Evolutionary conservation across 1,140 invertebrate genomes (phyloP).

Genomic region (Ostrea denselamellosa): DNA sequence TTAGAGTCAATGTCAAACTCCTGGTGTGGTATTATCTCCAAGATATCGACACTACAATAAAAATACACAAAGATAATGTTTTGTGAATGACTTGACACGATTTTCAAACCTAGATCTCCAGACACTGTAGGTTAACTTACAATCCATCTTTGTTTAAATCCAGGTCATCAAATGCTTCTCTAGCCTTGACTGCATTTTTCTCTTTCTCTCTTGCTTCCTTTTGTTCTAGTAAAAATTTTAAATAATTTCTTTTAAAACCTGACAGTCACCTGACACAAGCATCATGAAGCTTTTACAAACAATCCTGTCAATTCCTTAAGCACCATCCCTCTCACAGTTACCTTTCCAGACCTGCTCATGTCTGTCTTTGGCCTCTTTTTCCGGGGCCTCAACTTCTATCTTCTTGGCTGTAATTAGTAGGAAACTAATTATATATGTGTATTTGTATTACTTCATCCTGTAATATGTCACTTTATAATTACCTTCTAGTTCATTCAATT

Average conservation of each 20-base stretch:
- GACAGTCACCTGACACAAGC: no score
- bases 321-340: no score
- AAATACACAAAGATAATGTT: slow-evolving; percentile 25
- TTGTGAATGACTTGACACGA: neutral
- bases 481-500: no score
- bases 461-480: no score
- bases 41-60: slow-evolving; percentile 83
- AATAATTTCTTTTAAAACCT: no score
- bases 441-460: no score
- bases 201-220: slow-evolving; percentile 66
- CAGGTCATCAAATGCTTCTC: slow-evolving; percentile 79
- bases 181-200: slow-evolving; percentile 85
- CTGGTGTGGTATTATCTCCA: slow-evolving; percentile 88
- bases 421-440: neutral
- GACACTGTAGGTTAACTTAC: slow-evolving; percentile 59
- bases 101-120: neutral
- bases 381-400: slow-evolving; percentile 74
- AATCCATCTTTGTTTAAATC: slow-evolving; percentile 75
- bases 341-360: slow-evolving; percentile 77
- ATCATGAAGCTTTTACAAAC: no score
- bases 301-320: no score
- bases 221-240: slow-evolving; percentile 60
- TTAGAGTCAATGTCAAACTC: slow-evolving; percentile 94
- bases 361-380: slow-evolving; percentile 76
- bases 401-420: slow-evolving; percentile 68